Conservation (phyloP, 2,113 vertebrate genomes). For the Actenoides lindsayi region DNA sequence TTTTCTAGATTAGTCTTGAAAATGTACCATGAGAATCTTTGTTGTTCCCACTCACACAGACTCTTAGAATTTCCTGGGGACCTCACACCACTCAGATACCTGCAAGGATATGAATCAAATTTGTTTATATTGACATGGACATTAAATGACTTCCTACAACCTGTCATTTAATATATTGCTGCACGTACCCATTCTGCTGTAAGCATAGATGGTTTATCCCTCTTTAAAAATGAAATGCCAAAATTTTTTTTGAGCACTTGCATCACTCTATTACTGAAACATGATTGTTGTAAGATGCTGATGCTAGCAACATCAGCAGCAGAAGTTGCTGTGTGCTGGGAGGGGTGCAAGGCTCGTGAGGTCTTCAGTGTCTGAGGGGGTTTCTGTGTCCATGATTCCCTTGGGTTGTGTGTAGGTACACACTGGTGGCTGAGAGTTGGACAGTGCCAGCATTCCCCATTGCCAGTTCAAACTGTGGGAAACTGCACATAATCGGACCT, state of each 20-base stretch:
- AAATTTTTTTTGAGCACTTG: neutral
- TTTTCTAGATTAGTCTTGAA: neutral
- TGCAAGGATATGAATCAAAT: neutral
- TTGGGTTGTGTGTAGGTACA: neutral
- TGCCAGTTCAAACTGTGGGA: neutral
- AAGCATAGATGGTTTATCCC: neutral
- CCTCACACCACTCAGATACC: neutral
- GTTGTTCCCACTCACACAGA: neutral
- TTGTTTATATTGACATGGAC: neutral
- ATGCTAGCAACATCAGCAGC: neutral
- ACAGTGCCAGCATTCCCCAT: neutral
- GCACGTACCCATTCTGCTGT: neutral
- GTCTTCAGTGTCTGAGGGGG: neutral
- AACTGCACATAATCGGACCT: rapidly evolving
- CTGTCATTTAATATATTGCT: neutral
- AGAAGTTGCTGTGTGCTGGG: neutral
- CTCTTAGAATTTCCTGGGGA: neutral
- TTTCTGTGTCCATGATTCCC: neutral
- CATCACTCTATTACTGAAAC: neutral
- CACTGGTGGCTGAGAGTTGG: neutral
- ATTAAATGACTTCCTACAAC: neutral
- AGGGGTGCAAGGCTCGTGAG: rapidly evolving
- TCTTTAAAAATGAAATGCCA: neutral
- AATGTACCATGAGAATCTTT: neutral
- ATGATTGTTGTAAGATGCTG: neutral